Evolutionary conservation across 2,113 vertebrate species (phyloP), one percentile per base, ranked within the genome.

Genomic region (Anoura caudifer): DNA sequence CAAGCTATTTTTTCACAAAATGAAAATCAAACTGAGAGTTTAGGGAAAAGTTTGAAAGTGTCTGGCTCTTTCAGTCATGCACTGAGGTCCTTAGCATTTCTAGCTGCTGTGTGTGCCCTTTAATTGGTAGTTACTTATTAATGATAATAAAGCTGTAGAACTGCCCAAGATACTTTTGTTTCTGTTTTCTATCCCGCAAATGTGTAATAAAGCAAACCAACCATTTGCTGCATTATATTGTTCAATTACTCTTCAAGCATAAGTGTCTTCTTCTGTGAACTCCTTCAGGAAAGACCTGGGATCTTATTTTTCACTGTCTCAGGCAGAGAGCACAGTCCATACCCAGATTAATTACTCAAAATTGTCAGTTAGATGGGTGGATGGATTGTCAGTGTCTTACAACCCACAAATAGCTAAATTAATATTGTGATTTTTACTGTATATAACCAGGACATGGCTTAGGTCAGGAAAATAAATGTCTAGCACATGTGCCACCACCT

Each of bases 1-100:
- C 84, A 91, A 43, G 10, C 69, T 79, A 67, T 54, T 87, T 90
- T 41, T 24, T 81, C 33, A 82, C 80, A 56, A 94, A 80, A 65
- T 41, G 31, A 84, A 96, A 90, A 89, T 69, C n/a, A 65, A 96
- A 63, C 87, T 20, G 6, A 86, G 90, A 96, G 28, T 38, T 67
- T 59, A 65, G 36, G 45, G 77, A 59, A 15, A 93, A 87, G 19
- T 61, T 85, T 90, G 13, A 11, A 2, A 50, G 67, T 56, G 36
- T 95, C 92, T 97, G 94, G 75, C 77, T 96, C 69, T 95, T 94
- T 22, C 73, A 85, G 67, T 89, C 89, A 65, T 82, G 87, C 96
- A 88, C 85, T n/a, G 47, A 94, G 33, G 31, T 83, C 0, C 67
- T 4, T 12, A 77, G 45, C n/a, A 41, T 59, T 84, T 95, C 91